Evolutionary conservation across 2,113 vertebrate species (phyloP).

Genomic region (Sciurus niger): DNA sequence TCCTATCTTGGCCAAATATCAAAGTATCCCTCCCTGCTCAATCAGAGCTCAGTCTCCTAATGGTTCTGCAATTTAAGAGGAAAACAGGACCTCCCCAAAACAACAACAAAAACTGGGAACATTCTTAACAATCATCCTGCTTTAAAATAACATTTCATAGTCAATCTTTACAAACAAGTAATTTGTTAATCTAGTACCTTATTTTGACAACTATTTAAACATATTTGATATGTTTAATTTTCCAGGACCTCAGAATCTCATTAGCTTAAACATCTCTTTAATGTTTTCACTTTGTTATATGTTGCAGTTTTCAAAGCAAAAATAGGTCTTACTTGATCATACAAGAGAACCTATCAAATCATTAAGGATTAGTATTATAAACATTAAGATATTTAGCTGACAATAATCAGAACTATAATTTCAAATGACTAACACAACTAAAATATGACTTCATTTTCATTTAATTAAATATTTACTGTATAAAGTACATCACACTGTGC

Average conservation of each 20-base stretch:
- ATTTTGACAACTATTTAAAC: conserved; percentile 34
- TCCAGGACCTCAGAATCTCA: not conserved
- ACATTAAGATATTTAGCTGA: conserved; percentile 28
- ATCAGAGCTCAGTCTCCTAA: not conserved
- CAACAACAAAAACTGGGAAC: not conserved
- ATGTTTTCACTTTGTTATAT: conserved; percentile 8
- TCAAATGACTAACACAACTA: conserved; percentile 31
- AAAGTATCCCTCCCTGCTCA: not conserved
- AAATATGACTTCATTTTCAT: conserved; percentile 50
- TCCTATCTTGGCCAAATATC: not conserved
- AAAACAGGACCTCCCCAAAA: not conserved
- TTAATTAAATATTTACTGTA: conserved; percentile 32
- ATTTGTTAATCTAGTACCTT: conserved; percentile 33
- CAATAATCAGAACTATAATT: conserved; percentile 49
- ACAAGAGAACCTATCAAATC: not conserved
- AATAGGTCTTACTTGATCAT: conserved; percentile 32
- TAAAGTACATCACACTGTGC: not conserved
- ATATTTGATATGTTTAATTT: conserved; percentile 4
- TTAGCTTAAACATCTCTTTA: conserved; percentile 33
- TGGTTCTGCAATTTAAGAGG: not conserved
- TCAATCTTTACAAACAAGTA: conserved; percentile 56
- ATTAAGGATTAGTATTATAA: conserved; percentile 28
- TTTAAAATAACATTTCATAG: conserved; percentile 61
- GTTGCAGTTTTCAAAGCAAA: conserved; percentile 16
- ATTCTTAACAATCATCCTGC: conserved; percentile 33